Conservation (phyloP, 2,113 vertebrate genomes). For the Campylomormyrus tamandua region DNA sequence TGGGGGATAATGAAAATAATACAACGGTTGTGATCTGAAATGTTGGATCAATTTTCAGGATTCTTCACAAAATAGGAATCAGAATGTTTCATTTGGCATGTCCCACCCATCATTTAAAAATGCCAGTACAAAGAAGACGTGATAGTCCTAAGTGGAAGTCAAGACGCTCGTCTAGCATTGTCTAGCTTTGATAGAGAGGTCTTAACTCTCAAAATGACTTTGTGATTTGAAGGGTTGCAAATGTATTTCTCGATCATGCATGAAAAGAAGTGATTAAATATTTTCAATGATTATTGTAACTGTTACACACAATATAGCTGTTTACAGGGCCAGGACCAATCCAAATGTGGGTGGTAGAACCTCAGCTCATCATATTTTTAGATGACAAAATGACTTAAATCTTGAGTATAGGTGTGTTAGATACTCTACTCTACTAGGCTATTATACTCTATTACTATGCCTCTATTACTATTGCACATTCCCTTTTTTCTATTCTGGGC, state of each 20-base stretch:
- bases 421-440: not conserved
- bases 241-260: not conserved
- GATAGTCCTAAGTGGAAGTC: not conserved
- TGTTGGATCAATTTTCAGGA: constrained; percentile 38
- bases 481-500: not conserved
- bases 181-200: not conserved
- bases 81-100: constrained; percentile 17
- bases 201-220: not conserved
- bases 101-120: constrained; percentile 4
- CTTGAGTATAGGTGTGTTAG: not conserved
- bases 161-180: not conserved
- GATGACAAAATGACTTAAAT: not conserved
- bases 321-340: not conserved
- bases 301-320: not conserved
- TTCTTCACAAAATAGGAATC: constrained; percentile 23
- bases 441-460: not conserved
- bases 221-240: not conserved
- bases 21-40: constrained; percentile 47
- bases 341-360: not conserved
- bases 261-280: not conserved
- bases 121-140: not conserved
- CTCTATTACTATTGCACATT: not conserved
- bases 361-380: not conserved
- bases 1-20: constrained; percentile 79
- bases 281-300: not conserved